phyloP scores from a whole-genome alignment of 2,797 vertebrate species.

The Molossus alvarezi region DNA sequence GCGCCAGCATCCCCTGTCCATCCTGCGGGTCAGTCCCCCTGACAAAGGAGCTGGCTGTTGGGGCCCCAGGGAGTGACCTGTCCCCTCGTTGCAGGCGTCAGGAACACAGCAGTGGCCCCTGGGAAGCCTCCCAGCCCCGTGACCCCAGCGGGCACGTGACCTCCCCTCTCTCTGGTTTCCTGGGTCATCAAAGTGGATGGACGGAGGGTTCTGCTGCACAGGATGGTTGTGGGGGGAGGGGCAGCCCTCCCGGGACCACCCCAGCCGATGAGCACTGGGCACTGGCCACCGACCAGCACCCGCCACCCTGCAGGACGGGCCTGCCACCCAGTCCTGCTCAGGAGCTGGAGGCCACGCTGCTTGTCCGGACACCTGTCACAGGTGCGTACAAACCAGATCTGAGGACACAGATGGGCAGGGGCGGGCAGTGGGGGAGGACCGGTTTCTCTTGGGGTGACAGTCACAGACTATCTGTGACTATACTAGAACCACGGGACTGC shows the following conservation, averaged over 20 bases:
- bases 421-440: accelerated
- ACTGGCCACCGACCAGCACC: neutral
- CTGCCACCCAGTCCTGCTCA: neutral
- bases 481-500: neutral
- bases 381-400: neutral
- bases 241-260: neutral
- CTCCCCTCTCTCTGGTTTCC: neutral
- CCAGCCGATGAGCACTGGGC: accelerated
- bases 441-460: neutral
- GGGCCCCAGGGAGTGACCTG: accelerated
- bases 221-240: accelerated
- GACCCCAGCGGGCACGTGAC: neutral
- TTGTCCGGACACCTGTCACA: neutral
- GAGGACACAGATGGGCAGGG: neutral
- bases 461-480: neutral
- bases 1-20: accelerated
- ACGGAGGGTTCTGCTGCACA: neutral
- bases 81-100: neutral
- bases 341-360: neutral
- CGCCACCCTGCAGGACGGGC: neutral
- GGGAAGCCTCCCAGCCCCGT: neutral
- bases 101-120: neutral
- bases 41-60: accelerated
- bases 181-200: neutral
- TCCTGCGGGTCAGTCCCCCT: neutral